Conservation (phyloP, 2,113 vertebrate species). For the Pungitius pungitius region DNA sequence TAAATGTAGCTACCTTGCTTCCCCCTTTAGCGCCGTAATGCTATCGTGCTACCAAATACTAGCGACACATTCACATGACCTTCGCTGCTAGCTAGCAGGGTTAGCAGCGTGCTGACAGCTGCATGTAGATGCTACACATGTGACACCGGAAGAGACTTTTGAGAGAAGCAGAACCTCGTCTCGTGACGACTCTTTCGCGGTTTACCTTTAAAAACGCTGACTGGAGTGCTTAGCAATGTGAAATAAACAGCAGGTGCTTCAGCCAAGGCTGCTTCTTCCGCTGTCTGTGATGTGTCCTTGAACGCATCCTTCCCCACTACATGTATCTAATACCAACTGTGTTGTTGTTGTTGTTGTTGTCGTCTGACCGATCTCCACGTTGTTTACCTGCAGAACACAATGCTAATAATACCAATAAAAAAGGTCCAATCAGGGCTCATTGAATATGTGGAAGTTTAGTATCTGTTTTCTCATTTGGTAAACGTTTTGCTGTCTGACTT, state of each 20-base stretch:
- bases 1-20: not conserved
- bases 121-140: too few species aligned
- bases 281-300: not conserved
- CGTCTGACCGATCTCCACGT: not conserved
- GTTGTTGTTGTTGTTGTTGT: not conserved
- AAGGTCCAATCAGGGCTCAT: too few species aligned
- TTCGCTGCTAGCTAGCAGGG: slow-evolving; percentile 40
- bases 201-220: not conserved
- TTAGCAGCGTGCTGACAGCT: not conserved
- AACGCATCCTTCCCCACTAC: not conserved
- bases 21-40: not conserved
- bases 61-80: slow-evolving; percentile 50
- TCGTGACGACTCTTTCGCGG: not conserved
- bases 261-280: not conserved
- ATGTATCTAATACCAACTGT: not conserved
- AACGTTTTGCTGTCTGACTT: too few species aligned
- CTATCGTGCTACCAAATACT: not conserved
- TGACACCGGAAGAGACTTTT: not conserved
- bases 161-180: not conserved
- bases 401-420: not conserved
- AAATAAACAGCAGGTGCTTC: not conserved
- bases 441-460: too few species aligned
- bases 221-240: not conserved
- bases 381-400: not conserved
- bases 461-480: too few species aligned